phyloP scores from a whole-genome alignment of 2,888 invertebrate genomes.

The Sepiola atlantica region DNA sequence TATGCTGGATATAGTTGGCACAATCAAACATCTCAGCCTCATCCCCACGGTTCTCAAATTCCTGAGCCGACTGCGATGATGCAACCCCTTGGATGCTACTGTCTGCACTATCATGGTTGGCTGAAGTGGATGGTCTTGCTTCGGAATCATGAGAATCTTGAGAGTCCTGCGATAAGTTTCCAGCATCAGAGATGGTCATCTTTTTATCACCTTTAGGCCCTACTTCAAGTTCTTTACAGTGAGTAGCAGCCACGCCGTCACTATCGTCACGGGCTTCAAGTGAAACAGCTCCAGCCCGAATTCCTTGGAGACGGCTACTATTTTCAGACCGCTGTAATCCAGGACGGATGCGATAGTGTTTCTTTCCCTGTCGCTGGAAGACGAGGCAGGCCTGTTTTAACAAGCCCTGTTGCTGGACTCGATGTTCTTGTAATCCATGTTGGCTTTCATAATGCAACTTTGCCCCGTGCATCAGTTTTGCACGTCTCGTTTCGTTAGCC shows the following conservation, averaged over 20 bases:
- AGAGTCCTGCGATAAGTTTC: conserved; percentile 48
- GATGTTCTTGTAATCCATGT: conserved; percentile 55
- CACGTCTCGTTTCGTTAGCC: conserved; percentile 56
- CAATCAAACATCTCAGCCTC: conserved; percentile 62
- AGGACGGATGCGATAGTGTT: conserved; percentile 46
- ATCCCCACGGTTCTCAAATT: conserved; percentile 50
- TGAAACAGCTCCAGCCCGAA: conserved; percentile 22
- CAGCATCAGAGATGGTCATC: conserved; percentile 49
- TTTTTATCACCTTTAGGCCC: conserved; percentile 44
- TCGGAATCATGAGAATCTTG: conserved; percentile 49
- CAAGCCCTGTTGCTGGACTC: conserved; percentile 54
- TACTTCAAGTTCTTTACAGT: conserved; percentile 43
- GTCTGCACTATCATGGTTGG: conserved; percentile 43
- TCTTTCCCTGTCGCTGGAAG: conserved; percentile 52
- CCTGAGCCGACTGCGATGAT: conserved; percentile 45
- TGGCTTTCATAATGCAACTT: conserved; percentile 55
- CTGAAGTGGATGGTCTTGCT: conserved; percentile 43
- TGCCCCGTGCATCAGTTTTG: conserved; percentile 51
- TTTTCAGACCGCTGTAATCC: conserved; percentile 48
- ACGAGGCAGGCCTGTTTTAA: conserved; percentile 55
- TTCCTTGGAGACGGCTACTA: conserved; percentile 39
- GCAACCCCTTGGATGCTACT: conserved; percentile 45
- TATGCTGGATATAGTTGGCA: conserved; percentile 52
- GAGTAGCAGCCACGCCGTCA: neutral
- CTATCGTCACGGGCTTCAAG: conserved; percentile 41